Percentiles rank a stretch among this genome's conserved stretches.
Evolutionary conservation across 2,888 invertebrate genomes (phyloP).

Genomic region (Drosophila setosimentum): DNA sequence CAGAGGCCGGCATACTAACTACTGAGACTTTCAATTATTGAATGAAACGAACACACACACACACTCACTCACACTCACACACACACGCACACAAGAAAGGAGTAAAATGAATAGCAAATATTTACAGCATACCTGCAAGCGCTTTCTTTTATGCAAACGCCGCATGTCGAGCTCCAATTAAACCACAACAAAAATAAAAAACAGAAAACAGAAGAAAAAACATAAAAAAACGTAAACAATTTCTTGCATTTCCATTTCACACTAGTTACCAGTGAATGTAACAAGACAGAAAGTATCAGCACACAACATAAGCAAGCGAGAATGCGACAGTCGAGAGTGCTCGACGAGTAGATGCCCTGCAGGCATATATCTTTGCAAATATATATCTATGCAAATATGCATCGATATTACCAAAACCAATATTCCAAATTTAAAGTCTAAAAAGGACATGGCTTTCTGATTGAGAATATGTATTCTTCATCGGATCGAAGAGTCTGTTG

Average conservation of each 20-base stretch:
- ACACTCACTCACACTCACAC: constrained; percentile 12
- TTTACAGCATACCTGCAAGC: constrained; percentile 73
- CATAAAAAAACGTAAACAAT: constrained; percentile 63
- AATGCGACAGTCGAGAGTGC: background rate
- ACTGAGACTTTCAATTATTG: constrained; percentile 66
- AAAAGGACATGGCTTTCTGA: too few species aligned
- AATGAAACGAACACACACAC: constrained; percentile 47
- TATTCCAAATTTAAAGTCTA: too few species aligned
- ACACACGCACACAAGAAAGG: constrained; percentile 15
- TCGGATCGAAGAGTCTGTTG: too few species aligned
- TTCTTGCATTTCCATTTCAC: constrained; percentile 73
- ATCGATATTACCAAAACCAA: too few species aligned
- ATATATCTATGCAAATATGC: background rate
- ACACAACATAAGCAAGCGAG: background rate
- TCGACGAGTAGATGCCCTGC: background rate
- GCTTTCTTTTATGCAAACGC: constrained; percentile 31
- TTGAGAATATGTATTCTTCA: too few species aligned
- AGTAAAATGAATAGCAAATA: constrained; percentile 57
- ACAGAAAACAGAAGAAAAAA: too few species aligned
- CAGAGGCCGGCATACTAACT: constrained; percentile 19
- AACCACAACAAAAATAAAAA: constrained; percentile 41
- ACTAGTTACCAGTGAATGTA: constrained; percentile 59
- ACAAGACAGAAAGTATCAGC: constrained; percentile 33
- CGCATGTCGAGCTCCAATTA: constrained; percentile 76
- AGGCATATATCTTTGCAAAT: background rate